These are phyloP conservation scores for Papilio demoleus DNA, from an alignment of 2,888 invertebrate species.

Conservation along the genomic window DNA sequence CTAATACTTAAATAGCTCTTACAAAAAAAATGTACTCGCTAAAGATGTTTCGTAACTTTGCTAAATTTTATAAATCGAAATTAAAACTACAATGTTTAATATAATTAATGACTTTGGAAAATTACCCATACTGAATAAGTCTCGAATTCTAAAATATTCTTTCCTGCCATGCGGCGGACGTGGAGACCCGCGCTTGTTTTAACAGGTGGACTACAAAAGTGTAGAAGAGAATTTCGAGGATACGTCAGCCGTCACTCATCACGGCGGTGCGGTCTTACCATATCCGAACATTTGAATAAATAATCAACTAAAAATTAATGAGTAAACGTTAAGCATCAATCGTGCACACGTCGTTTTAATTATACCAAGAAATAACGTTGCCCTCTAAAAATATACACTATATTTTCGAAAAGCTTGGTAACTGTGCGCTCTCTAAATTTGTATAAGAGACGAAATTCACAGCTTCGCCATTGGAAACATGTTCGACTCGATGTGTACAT, in stretches of 20 bases:
- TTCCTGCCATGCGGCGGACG: conserved; percentile 6
- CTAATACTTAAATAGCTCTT: not conserved
- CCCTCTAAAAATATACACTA: not conserved
- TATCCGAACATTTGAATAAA: conserved; percentile 30
- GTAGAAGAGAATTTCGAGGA: conserved; percentile 5
- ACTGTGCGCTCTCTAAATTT: not conserved
- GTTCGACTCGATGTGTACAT: not conserved
- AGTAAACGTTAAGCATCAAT: not conserved
- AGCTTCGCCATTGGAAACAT: not conserved
- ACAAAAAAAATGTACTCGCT: no score
- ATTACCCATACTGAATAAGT: conserved; percentile 10
- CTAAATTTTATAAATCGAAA: not conserved
- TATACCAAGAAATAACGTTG: not conserved
- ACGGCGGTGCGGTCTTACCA: conserved; percentile 6
- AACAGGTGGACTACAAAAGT: conserved; percentile 62
- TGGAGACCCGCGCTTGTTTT: conserved; percentile 56
- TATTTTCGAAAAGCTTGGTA: not conserved
- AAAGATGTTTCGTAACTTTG: no score
- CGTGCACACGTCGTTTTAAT: not conserved
- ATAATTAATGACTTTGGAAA: not conserved
- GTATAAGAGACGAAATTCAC: not conserved
- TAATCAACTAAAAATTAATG: conserved; percentile 4
- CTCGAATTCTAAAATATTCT: not conserved
- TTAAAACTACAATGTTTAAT: not conserved
- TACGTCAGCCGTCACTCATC: conserved; percentile 37